phyloP scores from a whole-genome alignment of 2,797 vertebrate genomes.

The Muscicapa comitata region DNA sequence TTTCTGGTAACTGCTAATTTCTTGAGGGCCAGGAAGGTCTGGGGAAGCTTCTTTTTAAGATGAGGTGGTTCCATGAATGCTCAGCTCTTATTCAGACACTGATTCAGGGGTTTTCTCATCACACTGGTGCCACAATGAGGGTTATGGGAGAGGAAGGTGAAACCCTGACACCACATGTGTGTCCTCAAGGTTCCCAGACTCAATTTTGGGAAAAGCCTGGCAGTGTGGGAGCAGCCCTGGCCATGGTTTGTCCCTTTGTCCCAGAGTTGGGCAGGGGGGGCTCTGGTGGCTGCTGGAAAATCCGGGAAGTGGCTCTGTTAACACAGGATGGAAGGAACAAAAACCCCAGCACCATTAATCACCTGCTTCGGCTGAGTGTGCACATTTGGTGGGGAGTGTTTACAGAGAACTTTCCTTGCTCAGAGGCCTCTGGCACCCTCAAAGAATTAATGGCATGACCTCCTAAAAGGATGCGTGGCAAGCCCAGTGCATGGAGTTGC shows the following conservation, averaged over 20 bases:
- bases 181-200: fast-evolving
- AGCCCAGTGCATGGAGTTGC: fast-evolving
- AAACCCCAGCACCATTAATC: slow-evolving; percentile 28
- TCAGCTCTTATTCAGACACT: not conserved
- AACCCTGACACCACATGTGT: fast-evolving
- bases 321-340: slow-evolving; percentile 55
- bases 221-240: not conserved
- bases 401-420: slow-evolving; percentile 18
- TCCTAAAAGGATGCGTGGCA: not conserved
- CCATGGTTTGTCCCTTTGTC: not conserved
- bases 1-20: not conserved
- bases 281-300: not conserved
- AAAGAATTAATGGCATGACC: not conserved
- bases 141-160: fast-evolving
- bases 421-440: not conserved
- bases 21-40: not conserved
- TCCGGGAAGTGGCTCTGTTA: not conserved
- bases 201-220: not conserved
- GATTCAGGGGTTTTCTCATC: not conserved
- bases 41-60: not conserved
- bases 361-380: not conserved
- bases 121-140: fast-evolving
- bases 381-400: not conserved
- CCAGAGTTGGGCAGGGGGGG: not conserved
- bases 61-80: not conserved